Base-by-base conservation (phyloP, 1,140 invertebrate species). In the Drosophila aff. region DNA sequence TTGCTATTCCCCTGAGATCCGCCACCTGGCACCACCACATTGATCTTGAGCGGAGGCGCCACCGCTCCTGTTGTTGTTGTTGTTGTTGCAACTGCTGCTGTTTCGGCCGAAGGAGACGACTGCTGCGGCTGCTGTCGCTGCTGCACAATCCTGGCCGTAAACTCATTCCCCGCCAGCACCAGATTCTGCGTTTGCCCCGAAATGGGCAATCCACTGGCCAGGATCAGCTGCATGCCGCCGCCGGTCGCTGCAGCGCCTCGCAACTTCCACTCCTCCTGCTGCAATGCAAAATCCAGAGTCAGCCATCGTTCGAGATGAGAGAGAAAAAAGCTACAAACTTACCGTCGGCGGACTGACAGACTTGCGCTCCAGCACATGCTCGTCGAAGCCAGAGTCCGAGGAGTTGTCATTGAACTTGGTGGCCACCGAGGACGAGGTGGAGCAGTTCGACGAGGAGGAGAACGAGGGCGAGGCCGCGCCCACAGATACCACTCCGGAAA, bases 301-400 rank as follows among this genome's bases (percentile, higher is more conserved):
- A 26, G 63, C 41, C 15, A 9, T n/a, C 3, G 8, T 36, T 3
- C 1, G 6, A 23, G n/a, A 10, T 8, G 0, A 16, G 4, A 7
- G 5, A 28, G 5, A 28, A 58, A 3, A 11, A 15, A 11, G 5
- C 23, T 16, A 68, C 10, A 26, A 41, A 68, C 79, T 68, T 38
- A 92, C 84, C 67, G 81, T 61, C 41, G 85, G 85, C 28, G 87
- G 87, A 81, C 92, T 92, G 8, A 89, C 81, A 6, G 91, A 91
- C 69, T 93, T 92, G 61, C 91, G 83, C 10, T 93, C 92, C 26
- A 91, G 77, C 13, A 92, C 94, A 79, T 94, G 95, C 79, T 95
- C 95, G 79, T 96, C 95, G 75, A 95, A 96, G 4, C 95, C 95
- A 1, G 95, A 95, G 86, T 95, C 95, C 4, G 95, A 95, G 2